A percentile compares a stretch with the other conserved stretches of the same genome.
These are phyloP conservation scores for Pharmacophagus antenor DNA, from an alignment of 2,888 invertebrate genomes.

Conservation along the genomic window DNA sequence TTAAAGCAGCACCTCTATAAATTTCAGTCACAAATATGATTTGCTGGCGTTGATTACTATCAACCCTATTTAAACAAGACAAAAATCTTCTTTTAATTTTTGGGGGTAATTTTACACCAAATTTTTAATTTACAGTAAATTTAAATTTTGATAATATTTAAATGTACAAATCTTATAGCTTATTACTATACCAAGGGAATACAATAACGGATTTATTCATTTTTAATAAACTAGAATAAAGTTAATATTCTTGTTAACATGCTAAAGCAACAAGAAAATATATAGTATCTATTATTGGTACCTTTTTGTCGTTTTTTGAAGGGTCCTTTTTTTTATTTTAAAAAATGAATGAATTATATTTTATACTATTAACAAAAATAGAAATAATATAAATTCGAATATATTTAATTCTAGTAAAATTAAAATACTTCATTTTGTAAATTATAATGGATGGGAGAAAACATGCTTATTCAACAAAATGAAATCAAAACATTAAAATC, in stretches of 20 bases:
- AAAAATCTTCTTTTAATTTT: too few species aligned
- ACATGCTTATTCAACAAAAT: not conserved
- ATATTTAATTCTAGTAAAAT: too few species aligned
- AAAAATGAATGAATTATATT: not conserved
- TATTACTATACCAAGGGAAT: not conserved
- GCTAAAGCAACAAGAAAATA: not conserved
- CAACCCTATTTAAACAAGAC: too few species aligned
- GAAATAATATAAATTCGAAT: too few species aligned
- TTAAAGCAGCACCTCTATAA: not conserved
- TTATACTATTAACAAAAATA: not conserved
- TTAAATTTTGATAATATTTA: not conserved
- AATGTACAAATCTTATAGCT: not conserved
- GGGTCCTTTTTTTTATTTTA: too few species aligned
- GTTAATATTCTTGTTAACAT: not conserved
- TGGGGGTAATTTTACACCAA: too few species aligned
- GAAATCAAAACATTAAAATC: constrained; percentile 8
- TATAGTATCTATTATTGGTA: not conserved
- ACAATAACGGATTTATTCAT: not conserved
- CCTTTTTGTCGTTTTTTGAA: too few species aligned
- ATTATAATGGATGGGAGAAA: not conserved
- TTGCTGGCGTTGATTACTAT: too few species aligned
- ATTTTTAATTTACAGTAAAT: not conserved
- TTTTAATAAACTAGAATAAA: too few species aligned
- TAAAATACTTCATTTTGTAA: constrained; percentile 2
- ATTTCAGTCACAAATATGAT: not conserved